Evolutionary conservation across 2,888 invertebrate genomes (phyloP).

Genomic region (Lochmaea crataegi): DNA sequence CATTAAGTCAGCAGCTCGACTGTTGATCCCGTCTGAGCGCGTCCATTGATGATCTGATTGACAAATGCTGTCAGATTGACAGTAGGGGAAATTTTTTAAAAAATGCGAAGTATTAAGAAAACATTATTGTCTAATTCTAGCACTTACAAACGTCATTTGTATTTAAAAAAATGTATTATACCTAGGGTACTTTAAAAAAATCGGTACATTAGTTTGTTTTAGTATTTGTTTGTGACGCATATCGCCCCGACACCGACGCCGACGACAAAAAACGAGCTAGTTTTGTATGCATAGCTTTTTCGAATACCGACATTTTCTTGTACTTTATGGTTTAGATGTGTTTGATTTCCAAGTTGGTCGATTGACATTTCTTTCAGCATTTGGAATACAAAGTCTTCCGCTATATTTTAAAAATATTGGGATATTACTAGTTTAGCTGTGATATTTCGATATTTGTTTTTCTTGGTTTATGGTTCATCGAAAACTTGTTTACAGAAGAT

Average conservation of each 20-base stretch:
- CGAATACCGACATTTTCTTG: conserved; percentile 29
- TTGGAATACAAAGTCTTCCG: conserved; percentile 11
- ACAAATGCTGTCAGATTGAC: too few species aligned
- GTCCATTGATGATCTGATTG: too few species aligned
- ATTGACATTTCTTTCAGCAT: conserved; percentile 22
- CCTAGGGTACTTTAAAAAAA: not conserved
- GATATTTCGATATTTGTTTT: too few species aligned
- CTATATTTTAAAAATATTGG: conserved; percentile 12
- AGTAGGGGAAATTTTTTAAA: too few species aligned
- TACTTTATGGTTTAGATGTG: conserved; percentile 29
- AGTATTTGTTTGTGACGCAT: not conserved
- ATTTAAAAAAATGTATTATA: not conserved
- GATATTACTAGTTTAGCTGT: conserved; percentile 36
- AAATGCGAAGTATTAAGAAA: too few species aligned
- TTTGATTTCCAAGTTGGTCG: conserved; percentile 23
- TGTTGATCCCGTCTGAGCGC: too few species aligned
- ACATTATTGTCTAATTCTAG: too few species aligned
- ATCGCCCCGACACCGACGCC: not conserved
- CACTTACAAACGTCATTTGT: not conserved
- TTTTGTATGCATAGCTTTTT: conserved; percentile 43
- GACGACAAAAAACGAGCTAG: conserved; percentile 31
- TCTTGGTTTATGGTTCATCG: not conserved
- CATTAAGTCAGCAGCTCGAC: too few species aligned
- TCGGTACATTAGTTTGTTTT: not conserved
- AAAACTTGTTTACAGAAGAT: not conserved